These are phyloP conservation scores for Ichneumoninae sp. DNA, from an alignment of 2,888 invertebrate species.

Conservation along the genomic window DNA sequence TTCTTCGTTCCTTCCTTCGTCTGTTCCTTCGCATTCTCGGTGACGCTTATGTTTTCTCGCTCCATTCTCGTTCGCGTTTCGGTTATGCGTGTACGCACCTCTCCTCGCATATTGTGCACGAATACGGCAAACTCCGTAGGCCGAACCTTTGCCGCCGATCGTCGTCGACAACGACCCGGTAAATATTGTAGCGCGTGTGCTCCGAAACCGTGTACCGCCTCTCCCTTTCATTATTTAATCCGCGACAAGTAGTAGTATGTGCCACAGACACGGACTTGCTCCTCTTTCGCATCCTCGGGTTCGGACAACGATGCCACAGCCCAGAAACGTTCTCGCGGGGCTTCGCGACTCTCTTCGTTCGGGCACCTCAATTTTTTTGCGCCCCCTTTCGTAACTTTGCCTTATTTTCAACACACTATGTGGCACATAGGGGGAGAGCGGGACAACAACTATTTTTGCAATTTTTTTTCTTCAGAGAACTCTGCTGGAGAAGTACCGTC, in stretches of 20 bases:
- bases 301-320: conserved; percentile 50
- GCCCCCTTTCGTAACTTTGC: conserved; percentile 16
- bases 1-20: conserved; percentile 58
- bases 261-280: conserved; percentile 57
- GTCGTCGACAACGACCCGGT: conserved; percentile 43
- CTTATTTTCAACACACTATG: conserved; percentile 25
- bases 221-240: conserved; percentile 74
- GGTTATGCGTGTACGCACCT: conserved; percentile 15
- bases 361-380: conserved; percentile 34
- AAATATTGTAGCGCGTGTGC: conserved; percentile 47
- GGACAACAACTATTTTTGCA: background rate
- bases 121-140: conserved; percentile 16
- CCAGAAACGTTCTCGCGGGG: conserved; percentile 59
- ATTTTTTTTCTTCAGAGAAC: background rate
- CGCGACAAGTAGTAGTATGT: conserved; percentile 59
- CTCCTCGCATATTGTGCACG: background rate
- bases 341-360: conserved; percentile 63
- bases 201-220: conserved; percentile 26
- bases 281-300: conserved; percentile 40
- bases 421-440: background rate
- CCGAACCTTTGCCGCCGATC: conserved; percentile 16
- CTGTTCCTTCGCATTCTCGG: conserved; percentile 47
- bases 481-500: background rate
- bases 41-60: conserved; percentile 35
- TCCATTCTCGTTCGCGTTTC: conserved; percentile 11